Evolutionary conservation across 1,140 invertebrate genomes (phyloP).

Genomic region (Brachionus plicatilis): DNA sequence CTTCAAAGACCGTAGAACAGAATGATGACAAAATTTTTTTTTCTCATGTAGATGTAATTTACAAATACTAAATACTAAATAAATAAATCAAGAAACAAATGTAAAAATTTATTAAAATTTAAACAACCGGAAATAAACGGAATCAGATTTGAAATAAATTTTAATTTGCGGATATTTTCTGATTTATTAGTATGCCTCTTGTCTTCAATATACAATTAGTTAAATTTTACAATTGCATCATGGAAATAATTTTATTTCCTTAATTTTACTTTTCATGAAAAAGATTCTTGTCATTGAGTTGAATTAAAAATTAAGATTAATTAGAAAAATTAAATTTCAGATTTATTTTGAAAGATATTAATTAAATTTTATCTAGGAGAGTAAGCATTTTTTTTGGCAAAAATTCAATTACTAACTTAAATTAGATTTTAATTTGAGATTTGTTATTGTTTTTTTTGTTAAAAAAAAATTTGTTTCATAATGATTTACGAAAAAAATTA

Average conservation of each 20-base stretch:
- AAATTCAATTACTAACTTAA: not conserved
- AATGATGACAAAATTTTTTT: not conserved
- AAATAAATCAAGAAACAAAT: not conserved
- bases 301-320: not conserved
- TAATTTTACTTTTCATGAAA: constrained; percentile 2
- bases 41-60: not conserved
- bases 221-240: not conserved
- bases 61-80: not conserved
- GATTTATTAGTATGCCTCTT: not conserved
- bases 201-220: not conserved
- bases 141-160: not conserved
- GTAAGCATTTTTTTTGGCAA: not conserved
- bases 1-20: too few species aligned
- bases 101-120: not conserved
- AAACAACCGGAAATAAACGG: not conserved
- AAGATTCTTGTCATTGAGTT: constrained; percentile 29
- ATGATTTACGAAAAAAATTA: too few species aligned
- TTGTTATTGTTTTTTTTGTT: too few species aligned
- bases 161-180: constrained; percentile 14
- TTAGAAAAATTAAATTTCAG: not conserved
- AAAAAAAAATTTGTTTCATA: too few species aligned
- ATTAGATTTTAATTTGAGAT: too few species aligned
- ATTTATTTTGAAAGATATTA: not conserved
- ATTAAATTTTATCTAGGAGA: constrained; percentile 7
- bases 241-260: constrained; percentile 12